Evolutionary conservation across 2,888 invertebrate genomes (phyloP), one percentile per base, ranked within the genome.

Genomic region (Pollenia griseotomentosa): DNA sequence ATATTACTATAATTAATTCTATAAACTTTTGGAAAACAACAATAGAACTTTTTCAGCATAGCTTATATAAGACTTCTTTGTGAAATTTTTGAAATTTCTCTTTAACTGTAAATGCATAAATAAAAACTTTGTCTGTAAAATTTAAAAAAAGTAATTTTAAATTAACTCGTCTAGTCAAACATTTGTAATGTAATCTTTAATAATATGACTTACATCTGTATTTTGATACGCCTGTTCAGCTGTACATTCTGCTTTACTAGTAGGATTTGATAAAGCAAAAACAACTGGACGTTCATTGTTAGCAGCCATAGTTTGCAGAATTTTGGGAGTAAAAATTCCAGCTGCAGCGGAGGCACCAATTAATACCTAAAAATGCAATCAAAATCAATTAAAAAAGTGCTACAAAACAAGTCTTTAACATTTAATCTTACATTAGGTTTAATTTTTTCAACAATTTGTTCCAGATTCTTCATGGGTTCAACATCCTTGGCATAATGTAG

Each of bases 181-280:
- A 33, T 33, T 33, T 33, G 6, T 33, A 33, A 33, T 6, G 33
- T 33, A 33, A 33, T 33, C 33, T 33, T 33, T 44, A 10, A n/a
- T 7, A 40, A 57, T 12, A 11, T n/a, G 48, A 85, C 96, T 95
- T 61, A 99, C 99, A 90, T 98, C 96, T 2, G 99, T 99, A 90
- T 96, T 92, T n/a, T 95, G 95, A 92, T 98, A 99, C 0, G 99
- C 99, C 90, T 97, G 96, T 91, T 99, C 97, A 3, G 99, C 99
- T 0, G 99, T 99, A 92, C 99, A 99, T 94, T 99, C 99, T 0
- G 99, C 98, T 94, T 98, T 98, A 93, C 96, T 96, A 0, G 99
- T 99, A 8, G 99, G 99, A 94, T 99, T 99, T 89, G 99, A 99
- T 59, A 99, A 95, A 11, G 99, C 99, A 93, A 99, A 99, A 88